These are phyloP conservation scores for Antechinus stuartii DNA, from an alignment of 2,113 vertebrate species.

Conservation along the genomic window DNA sequence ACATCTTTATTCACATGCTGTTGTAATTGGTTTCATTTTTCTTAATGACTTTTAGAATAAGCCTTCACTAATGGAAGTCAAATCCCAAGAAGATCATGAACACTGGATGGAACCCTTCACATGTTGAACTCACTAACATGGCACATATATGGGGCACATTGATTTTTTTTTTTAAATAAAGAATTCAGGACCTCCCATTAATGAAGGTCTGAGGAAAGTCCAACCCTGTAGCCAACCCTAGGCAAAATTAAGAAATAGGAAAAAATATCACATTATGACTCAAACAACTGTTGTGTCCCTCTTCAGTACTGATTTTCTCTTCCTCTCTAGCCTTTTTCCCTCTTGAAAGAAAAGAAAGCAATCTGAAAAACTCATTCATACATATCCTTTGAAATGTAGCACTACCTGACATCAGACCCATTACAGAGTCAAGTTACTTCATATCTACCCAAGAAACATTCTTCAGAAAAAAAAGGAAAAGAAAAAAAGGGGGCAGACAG, in stretches of 20 bases:
- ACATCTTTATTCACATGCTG: constrained; percentile 21
- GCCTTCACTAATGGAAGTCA: neutral
- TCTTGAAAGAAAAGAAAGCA: neutral
- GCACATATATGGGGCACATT: neutral
- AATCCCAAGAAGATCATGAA: neutral
- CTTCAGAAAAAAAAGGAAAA: constrained; percentile 27
- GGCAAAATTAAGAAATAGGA: neutral
- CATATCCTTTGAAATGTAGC: constrained; percentile 24
- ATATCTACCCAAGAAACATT: constrained; percentile 37
- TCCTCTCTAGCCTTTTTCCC: neutral
- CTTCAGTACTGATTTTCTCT: constrained; percentile 16
- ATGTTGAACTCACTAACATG: neutral
- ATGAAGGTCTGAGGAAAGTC: neutral
- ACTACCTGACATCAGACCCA: constrained; percentile 22
- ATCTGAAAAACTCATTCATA: neutral
- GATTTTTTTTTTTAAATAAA: neutral
- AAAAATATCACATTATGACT: neutral
- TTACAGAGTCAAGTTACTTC: neutral
- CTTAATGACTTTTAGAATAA: constrained; percentile 26
- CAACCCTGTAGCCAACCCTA: neutral
- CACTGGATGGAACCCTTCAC: neutral
- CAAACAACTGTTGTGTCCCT: neutral
- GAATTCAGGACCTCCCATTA: neutral
- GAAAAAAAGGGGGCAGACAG: neutral
- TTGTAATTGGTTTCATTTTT: constrained; percentile 25